Evolutionary conservation across 2,888 invertebrate species (phyloP).

Genomic region (Hermodice carunculata): DNA sequence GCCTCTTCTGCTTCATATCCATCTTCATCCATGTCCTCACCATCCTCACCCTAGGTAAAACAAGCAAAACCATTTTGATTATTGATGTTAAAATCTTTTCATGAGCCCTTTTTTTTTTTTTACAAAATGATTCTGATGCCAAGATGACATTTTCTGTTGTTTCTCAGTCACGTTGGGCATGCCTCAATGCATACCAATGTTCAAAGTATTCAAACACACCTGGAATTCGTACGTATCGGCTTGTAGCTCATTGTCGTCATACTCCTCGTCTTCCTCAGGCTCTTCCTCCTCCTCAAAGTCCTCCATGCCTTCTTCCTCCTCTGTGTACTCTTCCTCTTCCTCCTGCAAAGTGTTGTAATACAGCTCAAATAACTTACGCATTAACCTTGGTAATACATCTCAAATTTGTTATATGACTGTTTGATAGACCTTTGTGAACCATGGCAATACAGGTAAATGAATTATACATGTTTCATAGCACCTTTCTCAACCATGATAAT

Average conservation of each 20-base stretch:
- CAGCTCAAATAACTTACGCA: no score
- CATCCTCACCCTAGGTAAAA: slow-evolving; percentile 43
- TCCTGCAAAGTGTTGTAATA: no score
- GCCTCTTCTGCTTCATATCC: slow-evolving; percentile 47
- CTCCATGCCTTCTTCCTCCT: slow-evolving; percentile 13
- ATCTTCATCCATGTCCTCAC: slow-evolving; percentile 35
- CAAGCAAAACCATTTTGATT: background rate
- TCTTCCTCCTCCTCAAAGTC: slow-evolving; percentile 7
- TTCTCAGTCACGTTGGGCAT: background rate
- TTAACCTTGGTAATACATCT: no score
- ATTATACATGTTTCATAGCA: no score
- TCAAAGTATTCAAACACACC: background rate
- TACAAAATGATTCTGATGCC: no score
- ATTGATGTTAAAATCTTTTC: background rate
- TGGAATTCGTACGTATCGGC: background rate
- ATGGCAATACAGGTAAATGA: no score
- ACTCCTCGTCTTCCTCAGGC: background rate
- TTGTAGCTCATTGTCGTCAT: background rate
- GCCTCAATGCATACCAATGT: background rate
- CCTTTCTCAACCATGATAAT: no score
- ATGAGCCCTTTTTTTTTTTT: background rate
- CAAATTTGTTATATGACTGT: no score
- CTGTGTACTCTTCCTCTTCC: slow-evolving; percentile 5
- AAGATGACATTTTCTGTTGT: no score
- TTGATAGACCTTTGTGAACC: no score